Percentiles rank a stretch among this genome's conserved stretches.
Evolutionary conservation across 2,797 vertebrate species (phyloP).

Genomic region (Myiothlypis coronata): DNA sequence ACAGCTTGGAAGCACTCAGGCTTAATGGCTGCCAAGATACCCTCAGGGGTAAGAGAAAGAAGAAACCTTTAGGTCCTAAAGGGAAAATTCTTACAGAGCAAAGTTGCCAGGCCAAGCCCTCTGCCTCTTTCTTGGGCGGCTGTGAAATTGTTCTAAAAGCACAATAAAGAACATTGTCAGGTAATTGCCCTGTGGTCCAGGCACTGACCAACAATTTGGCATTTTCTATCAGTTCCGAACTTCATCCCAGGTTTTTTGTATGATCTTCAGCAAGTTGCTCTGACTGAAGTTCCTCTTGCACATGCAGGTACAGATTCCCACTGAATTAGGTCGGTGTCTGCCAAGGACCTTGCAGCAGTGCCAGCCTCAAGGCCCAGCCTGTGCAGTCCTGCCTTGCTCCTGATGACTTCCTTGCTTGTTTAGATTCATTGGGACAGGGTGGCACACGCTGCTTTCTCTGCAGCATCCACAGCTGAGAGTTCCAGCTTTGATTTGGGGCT

Average conservation of each 20-base stretch:
- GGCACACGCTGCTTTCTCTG: background rate
- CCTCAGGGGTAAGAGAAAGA: background rate
- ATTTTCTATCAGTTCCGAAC: background rate
- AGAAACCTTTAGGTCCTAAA: background rate
- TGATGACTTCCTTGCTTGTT: background rate
- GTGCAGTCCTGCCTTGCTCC: background rate
- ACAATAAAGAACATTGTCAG: background rate
- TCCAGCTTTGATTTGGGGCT: background rate
- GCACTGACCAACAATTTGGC: background rate
- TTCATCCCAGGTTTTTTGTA: background rate
- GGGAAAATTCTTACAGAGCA: background rate
- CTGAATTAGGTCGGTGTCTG: background rate
- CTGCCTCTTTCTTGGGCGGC: background rate
- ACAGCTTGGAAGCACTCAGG: background rate
- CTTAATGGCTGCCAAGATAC: background rate
- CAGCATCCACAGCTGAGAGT: background rate
- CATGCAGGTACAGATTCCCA: background rate
- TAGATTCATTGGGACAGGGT: background rate
- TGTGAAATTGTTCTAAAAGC: background rate
- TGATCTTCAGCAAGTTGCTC: background rate
- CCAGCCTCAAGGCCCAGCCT: background rate
- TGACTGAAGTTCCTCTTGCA: background rate
- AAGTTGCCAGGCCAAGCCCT: background rate
- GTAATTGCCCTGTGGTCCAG: background rate
- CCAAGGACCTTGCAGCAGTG: background rate